Base-by-base conservation (phyloP, 2,113 vertebrate species). In the Nicator chloris region DNA sequence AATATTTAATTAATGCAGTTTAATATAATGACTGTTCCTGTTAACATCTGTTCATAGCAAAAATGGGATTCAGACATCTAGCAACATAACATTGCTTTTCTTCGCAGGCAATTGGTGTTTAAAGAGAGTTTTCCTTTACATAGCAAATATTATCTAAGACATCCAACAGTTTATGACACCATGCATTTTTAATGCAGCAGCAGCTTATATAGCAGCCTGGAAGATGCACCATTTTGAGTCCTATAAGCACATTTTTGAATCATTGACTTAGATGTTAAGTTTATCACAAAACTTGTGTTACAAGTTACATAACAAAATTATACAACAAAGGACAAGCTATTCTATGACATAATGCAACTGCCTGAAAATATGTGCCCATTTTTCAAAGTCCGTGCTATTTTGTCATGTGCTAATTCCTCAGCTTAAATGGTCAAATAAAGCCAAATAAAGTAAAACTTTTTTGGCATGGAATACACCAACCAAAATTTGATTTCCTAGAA, bases 1-100 rank as follows among this genome's bases (percentile, higher is more conserved):
- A 97, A 97, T 97, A 97, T 95, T 95, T 96, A 96, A 97, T 97
- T 96, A 95, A 96, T 93, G 65, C 72, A 72, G 80, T 63, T 92
- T 96, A 92, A 91, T 94, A 81, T 91, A 95, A 95, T 95, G 90
- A 94, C 57, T 91, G 37, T 88, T 96, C 92, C 42, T 76, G 77
- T 86, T 95, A 94, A 94, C 88, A 97, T 88, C 92, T 97, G 86
- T 76, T 97, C 66, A 0, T 65, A 91, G 23, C 37, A 92, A 92
- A 92, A 76, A 56, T 10, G 35, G 37, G 68, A 84, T 73, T 88
- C 73, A 94, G 87, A 80, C 35, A 75, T 85, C 95, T 85, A 85
- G 69, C 42, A 90, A 78, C 56, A 91, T 44, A 86, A 53, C n/a
- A 39, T 33, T 71, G 24, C 53, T 95, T 88, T 95, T 81, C 71